Percentiles rank a stretch among this genome's conserved stretches.
Evolutionary conservation across 2,113 vertebrate genomes (phyloP).

Genomic region (Heptranchias perlo): DNA sequence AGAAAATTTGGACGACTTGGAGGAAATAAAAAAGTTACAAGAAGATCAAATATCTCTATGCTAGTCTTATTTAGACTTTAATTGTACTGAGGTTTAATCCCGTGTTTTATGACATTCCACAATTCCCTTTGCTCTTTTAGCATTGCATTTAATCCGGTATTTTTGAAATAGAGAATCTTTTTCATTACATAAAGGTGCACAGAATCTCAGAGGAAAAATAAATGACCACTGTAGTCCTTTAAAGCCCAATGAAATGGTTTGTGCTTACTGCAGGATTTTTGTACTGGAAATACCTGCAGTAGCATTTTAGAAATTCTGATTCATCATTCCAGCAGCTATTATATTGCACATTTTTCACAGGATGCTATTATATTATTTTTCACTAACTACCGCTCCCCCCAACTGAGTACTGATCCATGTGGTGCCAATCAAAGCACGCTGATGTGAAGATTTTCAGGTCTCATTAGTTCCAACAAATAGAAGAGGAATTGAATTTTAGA

Average conservation of each 20-base stretch:
- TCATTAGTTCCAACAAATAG: background rate
- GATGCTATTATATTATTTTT: background rate
- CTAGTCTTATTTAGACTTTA: background rate
- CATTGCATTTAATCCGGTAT: background rate
- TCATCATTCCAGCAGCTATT: background rate
- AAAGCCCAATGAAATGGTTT: background rate
- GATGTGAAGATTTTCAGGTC: conserved; percentile 28
- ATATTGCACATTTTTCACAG: background rate
- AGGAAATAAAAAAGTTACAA: background rate
- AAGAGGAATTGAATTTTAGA: conserved; percentile 15
- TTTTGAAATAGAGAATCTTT: background rate
- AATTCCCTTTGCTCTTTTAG: no score
- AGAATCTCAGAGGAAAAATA: background rate
- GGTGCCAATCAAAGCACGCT: background rate
- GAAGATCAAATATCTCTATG: background rate
- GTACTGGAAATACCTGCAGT: background rate
- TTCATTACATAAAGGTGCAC: background rate
- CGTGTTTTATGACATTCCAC: background rate
- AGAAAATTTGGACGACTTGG: background rate
- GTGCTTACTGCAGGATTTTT: background rate
- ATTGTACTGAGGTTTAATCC: background rate
- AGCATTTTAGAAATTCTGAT: background rate
- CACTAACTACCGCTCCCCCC: background rate
- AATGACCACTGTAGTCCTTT: background rate
- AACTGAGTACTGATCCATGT: background rate